Conservation (phyloP, 2,797 vertebrate genomes). For the Cichlasoma orientale region DNA sequence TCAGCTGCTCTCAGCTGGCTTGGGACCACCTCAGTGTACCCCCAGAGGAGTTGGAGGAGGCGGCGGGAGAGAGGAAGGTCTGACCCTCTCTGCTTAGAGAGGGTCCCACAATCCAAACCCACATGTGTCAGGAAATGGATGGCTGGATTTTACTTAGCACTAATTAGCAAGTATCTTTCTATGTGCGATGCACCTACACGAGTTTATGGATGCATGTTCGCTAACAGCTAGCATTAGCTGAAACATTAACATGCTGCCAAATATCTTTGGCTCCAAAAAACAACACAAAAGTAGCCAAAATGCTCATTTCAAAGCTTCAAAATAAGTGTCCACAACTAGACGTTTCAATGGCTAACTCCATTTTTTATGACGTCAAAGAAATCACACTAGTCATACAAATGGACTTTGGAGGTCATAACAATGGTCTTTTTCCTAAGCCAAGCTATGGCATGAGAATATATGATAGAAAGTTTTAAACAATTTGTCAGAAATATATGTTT, state of each 20-base stretch:
- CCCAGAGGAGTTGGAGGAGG: no score
- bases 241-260: neutral
- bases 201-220: no score
- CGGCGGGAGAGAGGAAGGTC: no score
- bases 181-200: no score
- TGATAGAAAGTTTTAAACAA: neutral
- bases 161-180: no score
- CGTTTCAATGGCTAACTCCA: neutral
- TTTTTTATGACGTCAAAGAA: neutral
- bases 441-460: neutral
- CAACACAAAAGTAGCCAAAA: neutral
- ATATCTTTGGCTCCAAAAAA: neutral
- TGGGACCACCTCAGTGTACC: neutral
- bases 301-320: neutral
- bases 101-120: no score
- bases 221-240: neutral
- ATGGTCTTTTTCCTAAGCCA: neutral
- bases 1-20: neutral
- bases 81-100: no score
- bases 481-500: neutral
- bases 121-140: no score
- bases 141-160: no score
- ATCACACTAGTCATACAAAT: neutral
- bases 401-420: neutral
- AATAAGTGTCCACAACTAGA: neutral